Percentiles rank a stretch among this genome's conserved stretches.
phyloP scores from a whole-genome alignment of 2,888 invertebrate genomes.

The Flexamia atlantica region DNA sequence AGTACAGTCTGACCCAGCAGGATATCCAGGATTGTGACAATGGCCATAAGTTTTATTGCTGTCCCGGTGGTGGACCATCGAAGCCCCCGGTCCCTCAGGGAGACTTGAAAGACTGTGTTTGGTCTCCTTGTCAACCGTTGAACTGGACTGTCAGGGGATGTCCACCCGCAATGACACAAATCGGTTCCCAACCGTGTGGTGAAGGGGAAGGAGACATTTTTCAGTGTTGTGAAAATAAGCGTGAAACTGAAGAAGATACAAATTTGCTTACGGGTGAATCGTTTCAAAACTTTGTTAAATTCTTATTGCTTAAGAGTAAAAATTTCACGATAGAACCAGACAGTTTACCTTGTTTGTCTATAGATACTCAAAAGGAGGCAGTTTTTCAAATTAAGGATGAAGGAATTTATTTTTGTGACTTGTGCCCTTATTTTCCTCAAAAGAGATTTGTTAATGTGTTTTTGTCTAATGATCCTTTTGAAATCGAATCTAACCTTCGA shows the following conservation, averaged over 20 bases:
- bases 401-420: constrained; percentile 63
- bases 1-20: constrained; percentile 55
- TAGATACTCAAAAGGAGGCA: constrained; percentile 54
- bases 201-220: constrained; percentile 52
- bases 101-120: constrained; percentile 5
- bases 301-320: constrained; percentile 60
- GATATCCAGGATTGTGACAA: constrained; percentile 29
- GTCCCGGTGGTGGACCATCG: not conserved
- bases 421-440: constrained; percentile 64
- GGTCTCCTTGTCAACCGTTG: constrained; percentile 18
- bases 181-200: constrained; percentile 11
- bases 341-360: constrained; percentile 46
- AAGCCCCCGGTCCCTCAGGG: not conserved
- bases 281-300: constrained; percentile 62
- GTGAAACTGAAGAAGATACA: constrained; percentile 5
- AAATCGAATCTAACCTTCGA: constrained; percentile 26
- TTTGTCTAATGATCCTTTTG: constrained; percentile 30
- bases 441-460: constrained; percentile 61
- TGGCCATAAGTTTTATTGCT: constrained; percentile 19
- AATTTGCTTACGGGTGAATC: constrained; percentile 58
- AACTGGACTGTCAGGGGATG: constrained; percentile 52
- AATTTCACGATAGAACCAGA: constrained; percentile 61
- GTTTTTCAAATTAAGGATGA: constrained; percentile 57
- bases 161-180: constrained; percentile 26
- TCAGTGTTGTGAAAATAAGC: constrained; percentile 56